A percentile compares a stretch with the other conserved stretches of the same genome.
phyloP scores from a whole-genome alignment of 2,797 vertebrate genomes.

The Lycodopsis pacificus region DNA sequence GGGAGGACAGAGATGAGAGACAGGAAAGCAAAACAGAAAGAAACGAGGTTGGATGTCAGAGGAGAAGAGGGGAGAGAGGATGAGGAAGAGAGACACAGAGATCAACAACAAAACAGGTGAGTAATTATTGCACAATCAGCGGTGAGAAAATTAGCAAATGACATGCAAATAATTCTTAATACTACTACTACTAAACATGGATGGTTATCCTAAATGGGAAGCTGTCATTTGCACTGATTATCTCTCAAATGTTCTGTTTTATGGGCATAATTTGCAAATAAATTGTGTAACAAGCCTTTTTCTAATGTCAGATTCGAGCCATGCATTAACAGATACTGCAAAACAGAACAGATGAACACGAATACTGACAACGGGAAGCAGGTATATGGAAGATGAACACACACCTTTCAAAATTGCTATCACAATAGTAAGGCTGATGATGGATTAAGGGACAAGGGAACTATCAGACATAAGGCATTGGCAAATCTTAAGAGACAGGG shows the following conservation, averaged over 20 bases:
- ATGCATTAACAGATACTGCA: constrained; percentile 15
- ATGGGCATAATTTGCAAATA: constrained; percentile 9
- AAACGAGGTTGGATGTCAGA: background rate
- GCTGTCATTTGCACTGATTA: background rate
- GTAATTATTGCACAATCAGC: background rate
- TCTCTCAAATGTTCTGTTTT: constrained; percentile 2
- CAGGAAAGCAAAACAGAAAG: background rate
- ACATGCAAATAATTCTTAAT: background rate
- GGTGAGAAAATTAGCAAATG: background rate
- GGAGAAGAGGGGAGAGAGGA: background rate
- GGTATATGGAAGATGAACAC: background rate
- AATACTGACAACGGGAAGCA: constrained; percentile 1
- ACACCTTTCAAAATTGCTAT: background rate
- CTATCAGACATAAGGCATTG: background rate
- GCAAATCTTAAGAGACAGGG: background rate
- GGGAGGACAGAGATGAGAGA: constrained; percentile 6
- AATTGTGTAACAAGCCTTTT: background rate
- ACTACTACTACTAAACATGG: no score
- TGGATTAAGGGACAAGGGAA: background rate
- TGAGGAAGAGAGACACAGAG: background rate
- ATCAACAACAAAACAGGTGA: background rate
- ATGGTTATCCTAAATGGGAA: background rate
- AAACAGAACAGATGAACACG: constrained; percentile 15
- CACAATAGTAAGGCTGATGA: background rate
- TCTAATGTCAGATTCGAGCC: background rate